phyloP scores from a whole-genome alignment of 2,797 vertebrate genomes.

The Anas acuta region DNA sequence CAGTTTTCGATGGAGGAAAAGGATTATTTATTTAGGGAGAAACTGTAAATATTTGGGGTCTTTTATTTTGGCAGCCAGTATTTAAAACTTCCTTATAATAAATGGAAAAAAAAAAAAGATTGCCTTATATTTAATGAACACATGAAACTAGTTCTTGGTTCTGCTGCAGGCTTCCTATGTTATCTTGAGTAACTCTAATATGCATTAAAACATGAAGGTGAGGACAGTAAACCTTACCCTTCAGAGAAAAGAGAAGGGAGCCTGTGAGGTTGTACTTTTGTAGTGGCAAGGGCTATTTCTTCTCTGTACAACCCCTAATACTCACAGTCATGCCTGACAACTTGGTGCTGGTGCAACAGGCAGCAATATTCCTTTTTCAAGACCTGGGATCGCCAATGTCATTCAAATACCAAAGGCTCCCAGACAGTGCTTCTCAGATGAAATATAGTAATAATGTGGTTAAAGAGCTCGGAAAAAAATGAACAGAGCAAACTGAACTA shows the following conservation, averaged over 20 bases:
- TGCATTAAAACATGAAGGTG: neutral
- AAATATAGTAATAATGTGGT: neutral
- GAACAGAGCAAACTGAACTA: neutral
- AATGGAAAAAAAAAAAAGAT: neutral
- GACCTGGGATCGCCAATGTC: neutral
- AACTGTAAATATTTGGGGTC: neutral
- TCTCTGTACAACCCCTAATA: neutral
- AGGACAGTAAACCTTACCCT: neutral
- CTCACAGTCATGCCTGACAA: neutral
- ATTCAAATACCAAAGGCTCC: neutral
- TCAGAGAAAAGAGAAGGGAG: neutral
- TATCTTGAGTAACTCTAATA: neutral
- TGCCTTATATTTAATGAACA: neutral
- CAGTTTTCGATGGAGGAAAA: neutral
- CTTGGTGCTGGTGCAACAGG: rapidly evolving
- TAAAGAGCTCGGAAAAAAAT: neutral
- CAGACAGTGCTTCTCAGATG: neutral
- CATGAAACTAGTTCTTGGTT: neutral
- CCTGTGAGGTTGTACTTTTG: neutral
- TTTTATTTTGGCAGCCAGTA: neutral
- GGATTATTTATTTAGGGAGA: neutral
- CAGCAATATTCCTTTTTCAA: neutral
- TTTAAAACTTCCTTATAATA: neutral
- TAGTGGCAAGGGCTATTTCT: neutral
- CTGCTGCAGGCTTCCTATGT: neutral